Evolutionary conservation across 2,888 invertebrate genomes (phyloP).

Genomic region (Papilio demoleus): DNA sequence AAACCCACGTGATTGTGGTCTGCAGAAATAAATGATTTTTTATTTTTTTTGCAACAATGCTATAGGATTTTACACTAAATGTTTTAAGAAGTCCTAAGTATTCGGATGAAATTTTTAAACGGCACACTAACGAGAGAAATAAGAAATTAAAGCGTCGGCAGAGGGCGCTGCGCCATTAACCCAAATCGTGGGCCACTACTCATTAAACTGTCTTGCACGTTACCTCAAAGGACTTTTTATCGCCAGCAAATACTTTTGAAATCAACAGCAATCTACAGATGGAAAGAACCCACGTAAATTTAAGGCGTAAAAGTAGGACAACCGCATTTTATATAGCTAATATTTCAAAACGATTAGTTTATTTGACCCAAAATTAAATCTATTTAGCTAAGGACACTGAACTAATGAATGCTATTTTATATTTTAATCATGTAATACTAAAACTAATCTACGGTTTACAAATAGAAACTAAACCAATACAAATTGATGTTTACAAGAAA

Average conservation of each 20-base stretch:
- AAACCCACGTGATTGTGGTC: too few species aligned
- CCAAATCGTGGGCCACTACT: slow-evolving; percentile 36
- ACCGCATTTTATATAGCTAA: too few species aligned
- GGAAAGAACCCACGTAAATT: neutral
- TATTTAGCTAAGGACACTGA: neutral
- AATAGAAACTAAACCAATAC: slow-evolving; percentile 9
- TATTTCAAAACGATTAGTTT: too few species aligned
- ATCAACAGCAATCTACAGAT: slow-evolving; percentile 28
- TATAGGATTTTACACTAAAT: too few species aligned
- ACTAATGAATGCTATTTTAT: neutral
- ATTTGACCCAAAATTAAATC: neutral
- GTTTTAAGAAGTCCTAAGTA: neutral
- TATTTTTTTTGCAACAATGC: too few species aligned
- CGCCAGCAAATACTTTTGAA: slow-evolving; percentile 17
- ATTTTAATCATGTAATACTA: neutral
- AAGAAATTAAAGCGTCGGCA: slow-evolving; percentile 37
- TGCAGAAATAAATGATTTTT: too few species aligned
- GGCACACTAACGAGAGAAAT: slow-evolving; percentile 37
- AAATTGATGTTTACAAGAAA: neutral
- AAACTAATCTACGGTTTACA: neutral
- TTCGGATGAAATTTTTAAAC: slow-evolving; percentile 30
- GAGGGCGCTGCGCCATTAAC: slow-evolving; percentile 35
- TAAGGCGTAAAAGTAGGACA: neutral
- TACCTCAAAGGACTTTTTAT: slow-evolving; percentile 29
- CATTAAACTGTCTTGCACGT: slow-evolving; percentile 36